phyloP scores from a whole-genome alignment of 1,140 invertebrate species.

The Globodera rostochiensis region DNA sequence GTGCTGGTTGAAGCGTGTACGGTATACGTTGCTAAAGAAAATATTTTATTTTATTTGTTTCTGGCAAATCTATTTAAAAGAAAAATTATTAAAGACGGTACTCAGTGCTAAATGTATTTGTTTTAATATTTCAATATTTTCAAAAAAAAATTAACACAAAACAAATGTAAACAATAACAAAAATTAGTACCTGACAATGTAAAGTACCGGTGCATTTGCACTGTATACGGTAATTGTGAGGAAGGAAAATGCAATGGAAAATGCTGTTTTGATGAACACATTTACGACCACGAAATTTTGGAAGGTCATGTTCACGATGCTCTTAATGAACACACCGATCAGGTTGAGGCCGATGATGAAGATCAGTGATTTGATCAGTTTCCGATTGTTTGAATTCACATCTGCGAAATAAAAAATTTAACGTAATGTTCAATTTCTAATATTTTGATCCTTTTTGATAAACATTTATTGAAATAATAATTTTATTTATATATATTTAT shows the following conservation, averaged over 20 bases:
- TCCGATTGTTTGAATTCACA: neutral
- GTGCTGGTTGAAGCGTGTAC: neutral
- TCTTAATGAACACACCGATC: neutral
- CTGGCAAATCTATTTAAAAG: too few species aligned
- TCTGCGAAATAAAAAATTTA: neutral
- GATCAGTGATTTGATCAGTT: neutral
- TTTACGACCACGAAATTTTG: neutral
- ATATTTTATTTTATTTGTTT: too few species aligned
- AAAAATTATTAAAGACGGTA: neutral
- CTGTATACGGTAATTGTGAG: conserved; percentile 1
- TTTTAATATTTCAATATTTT: too few species aligned
- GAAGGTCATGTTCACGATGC: neutral
- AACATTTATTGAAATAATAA: neutral
- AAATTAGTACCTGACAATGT: neutral
- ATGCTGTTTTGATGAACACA: neutral
- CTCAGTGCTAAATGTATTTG: too few species aligned
- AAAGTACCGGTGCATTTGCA: neutral
- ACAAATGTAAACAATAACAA: too few species aligned
- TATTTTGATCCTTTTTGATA: neutral
- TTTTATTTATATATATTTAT: too few species aligned
- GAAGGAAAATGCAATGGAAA: neutral
- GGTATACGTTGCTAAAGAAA: neutral
- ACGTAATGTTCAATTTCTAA: neutral
- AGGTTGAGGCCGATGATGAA: neutral
- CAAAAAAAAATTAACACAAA: neutral